Conservation (phyloP, 2,113 vertebrate species). For the Tragulus kanchil region DNA sequence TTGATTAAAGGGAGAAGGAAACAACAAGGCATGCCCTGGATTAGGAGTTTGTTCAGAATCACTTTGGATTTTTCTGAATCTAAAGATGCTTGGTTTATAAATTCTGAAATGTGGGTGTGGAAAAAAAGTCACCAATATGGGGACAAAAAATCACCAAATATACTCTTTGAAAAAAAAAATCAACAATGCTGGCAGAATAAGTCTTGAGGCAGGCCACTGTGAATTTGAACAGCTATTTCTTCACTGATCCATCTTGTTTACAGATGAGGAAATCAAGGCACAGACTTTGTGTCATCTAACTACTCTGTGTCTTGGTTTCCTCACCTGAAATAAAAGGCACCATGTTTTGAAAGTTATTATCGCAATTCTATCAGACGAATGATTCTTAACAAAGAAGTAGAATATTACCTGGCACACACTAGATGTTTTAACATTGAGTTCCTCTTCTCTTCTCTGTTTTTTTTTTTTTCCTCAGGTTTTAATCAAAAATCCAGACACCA, state of each 20-base stretch:
- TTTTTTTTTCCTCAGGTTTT: conserved; percentile 44
- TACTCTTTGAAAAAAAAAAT: neutral
- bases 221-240: neutral
- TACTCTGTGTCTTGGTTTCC: neutral
- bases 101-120: neutral
- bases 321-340: neutral
- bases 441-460: neutral
- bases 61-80: neutral
- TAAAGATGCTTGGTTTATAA: neutral
- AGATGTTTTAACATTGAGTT: neutral
- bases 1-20: neutral
- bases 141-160: neutral
- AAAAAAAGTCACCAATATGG: neutral
- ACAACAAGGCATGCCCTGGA: neutral
- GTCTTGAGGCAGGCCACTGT: neutral
- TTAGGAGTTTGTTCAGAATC: neutral
- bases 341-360: neutral
- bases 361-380: neutral
- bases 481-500: conserved; percentile 72
- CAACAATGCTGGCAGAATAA: neutral
- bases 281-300: neutral
- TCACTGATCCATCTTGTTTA: neutral
- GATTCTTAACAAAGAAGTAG: neutral
- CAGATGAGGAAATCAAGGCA: neutral
- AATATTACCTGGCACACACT: neutral